Base-by-base conservation (phyloP, 2,113 vertebrate species). In the Ctenomys sociabilis region DNA sequence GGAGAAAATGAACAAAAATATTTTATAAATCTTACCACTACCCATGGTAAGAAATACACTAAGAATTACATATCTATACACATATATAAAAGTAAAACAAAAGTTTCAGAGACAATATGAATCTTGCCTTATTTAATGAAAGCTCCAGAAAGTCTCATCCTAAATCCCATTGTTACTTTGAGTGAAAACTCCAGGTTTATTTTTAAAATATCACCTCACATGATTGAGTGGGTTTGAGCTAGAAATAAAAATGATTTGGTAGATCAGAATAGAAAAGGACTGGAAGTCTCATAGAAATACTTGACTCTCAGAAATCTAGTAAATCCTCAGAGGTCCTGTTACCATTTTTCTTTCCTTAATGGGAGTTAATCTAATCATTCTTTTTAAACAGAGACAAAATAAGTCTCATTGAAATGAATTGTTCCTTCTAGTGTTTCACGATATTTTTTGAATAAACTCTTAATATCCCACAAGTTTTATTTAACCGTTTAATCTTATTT, bases 11-110 rank as follows among this genome's bases (percentile, higher is more conserved):
- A 64, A 57, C 0, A 72, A 61, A 64, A 88, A 45, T 66, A 8
- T 85, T 82, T 95, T 64, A 24, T 11, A 81, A 90, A 82, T 86
- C 84, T 95, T 49, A 91, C 54, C 26, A 82, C 26, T 78, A 43
- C 1, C 32, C 7, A 85, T 32, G 28, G 49, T 85, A 81, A 88
- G 61, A 88, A 84, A 90, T 5, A 45, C 0, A 75, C 1, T 0
- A 19, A 54, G 72, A n/a, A 52, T 57, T 73, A 13, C 5, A 5
- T 68, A 43, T n/a, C 19, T 93, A 30, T 0, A 81, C 10, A 85
- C 5, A 21, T n/a, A 75, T 54, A 54, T 45, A 75, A 63, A 77
- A 87, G 5, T 21, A 28, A 87, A 90, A 49, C 21, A 35, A 77
- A 70, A 35, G 21, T 93, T 90, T 92, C 85, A 88, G 73, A 59